Evolutionary conservation across 2,888 invertebrate genomes (phyloP).

Genomic region (Oxystoma pomonae): DNA sequence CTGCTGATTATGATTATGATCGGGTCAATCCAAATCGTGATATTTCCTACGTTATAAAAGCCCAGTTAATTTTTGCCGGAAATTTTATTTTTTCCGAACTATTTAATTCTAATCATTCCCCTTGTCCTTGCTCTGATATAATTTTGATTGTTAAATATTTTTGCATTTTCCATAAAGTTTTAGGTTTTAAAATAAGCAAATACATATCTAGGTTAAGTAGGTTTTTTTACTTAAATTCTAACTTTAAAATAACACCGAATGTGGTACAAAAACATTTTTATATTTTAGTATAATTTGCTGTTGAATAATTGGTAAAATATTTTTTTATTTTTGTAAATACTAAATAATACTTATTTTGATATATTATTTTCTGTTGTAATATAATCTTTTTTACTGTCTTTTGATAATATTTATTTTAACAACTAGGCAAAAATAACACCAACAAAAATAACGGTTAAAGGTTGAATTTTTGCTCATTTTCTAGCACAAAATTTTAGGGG

Average conservation of each 20-base stretch:
- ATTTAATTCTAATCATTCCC: too few species aligned
- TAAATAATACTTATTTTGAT: neutral
- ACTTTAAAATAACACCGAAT: neutral
- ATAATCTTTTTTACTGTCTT: neutral
- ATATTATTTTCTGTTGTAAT: neutral
- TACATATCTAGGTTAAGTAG: neutral
- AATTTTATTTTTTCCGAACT: too few species aligned
- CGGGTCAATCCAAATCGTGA: too few species aligned
- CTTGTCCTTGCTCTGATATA: too few species aligned
- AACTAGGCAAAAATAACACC: neutral
- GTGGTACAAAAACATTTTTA: neutral
- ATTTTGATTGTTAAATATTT: too few species aligned
- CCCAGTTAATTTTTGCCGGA: too few species aligned
- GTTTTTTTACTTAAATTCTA: neutral
- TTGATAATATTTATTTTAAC: neutral
- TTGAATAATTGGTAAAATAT: neutral
- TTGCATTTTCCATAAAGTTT: too few species aligned
- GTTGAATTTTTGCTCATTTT: neutral
- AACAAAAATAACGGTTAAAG: neutral
- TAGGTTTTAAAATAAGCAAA: too few species aligned
- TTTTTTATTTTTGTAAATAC: constrained; percentile 1
- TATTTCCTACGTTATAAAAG: too few species aligned
- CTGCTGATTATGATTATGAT: too few species aligned
- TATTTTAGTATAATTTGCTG: neutral
- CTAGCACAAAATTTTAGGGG: neutral